Conservation (phyloP, 1,140 invertebrate species). For the Drosophila obscura region DNA sequence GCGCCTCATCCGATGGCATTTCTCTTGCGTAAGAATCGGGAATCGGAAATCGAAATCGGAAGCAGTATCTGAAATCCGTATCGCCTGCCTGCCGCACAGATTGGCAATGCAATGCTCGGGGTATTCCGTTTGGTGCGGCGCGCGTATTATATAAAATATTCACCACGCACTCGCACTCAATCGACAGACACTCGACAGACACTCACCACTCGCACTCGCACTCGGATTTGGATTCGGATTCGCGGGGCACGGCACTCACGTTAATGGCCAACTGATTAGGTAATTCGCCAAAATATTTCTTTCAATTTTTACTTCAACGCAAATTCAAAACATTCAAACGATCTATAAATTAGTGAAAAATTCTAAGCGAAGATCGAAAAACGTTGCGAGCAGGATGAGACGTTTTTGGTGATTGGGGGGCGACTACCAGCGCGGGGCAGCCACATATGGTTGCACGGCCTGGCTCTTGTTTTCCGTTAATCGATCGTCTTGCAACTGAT, state of each 20-base stretch:
- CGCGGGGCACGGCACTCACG: constrained; percentile 32
- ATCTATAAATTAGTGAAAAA: constrained; percentile 16
- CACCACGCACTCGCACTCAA: constrained; percentile 61
- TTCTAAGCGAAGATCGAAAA: constrained; percentile 10
- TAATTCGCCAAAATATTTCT: constrained; percentile 61
- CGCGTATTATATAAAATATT: constrained; percentile 57
- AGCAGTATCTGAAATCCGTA: constrained; percentile 6
- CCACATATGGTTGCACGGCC: constrained; percentile 35
- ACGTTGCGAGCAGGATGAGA: constrained; percentile 3
- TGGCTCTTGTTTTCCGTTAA: constrained; percentile 73
- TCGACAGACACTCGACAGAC: constrained; percentile 11
- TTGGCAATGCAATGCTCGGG: constrained; percentile 45
- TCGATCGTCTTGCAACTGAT: constrained; percentile 84
- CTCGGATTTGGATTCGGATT: no score
- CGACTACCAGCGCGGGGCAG: constrained; percentile 10
- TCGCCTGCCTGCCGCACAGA: constrained; percentile 20
- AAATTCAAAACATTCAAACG: background rate
- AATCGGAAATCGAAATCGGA: constrained; percentile 11
- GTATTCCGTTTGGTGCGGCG: background rate
- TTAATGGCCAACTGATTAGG: constrained; percentile 71
- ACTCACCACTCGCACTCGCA: no score
- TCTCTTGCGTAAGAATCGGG: constrained; percentile 60
- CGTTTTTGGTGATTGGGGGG: constrained; percentile 28
- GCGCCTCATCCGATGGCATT: constrained; percentile 64
- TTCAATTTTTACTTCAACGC: constrained; percentile 30